Conservation (phyloP, 2,113 vertebrate genomes). For the Entelurus aequoreus region DNA sequence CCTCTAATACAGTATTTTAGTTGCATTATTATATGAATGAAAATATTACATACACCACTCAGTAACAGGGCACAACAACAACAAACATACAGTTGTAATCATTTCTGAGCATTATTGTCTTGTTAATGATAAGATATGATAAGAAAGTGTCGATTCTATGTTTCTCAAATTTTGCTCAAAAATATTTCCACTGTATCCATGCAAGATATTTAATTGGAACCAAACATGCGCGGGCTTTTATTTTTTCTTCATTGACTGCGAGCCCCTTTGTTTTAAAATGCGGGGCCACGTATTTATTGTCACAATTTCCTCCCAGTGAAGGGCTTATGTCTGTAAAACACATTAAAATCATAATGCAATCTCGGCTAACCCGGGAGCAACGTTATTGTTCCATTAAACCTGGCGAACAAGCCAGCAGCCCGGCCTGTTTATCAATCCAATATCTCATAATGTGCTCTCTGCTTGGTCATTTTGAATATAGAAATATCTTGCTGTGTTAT, state of each 20-base stretch:
- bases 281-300: constrained; percentile 60
- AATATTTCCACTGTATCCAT: neutral
- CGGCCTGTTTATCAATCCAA: constrained; percentile 68
- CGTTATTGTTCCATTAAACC: constrained; percentile 69
- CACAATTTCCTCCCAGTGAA: constrained; percentile 65
- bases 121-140: too few relatives aligned
- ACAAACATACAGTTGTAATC: too few relatives aligned
- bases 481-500: constrained; percentile 60
- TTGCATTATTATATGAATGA: too few relatives aligned
- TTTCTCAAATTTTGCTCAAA: too few relatives aligned
- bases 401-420: constrained; percentile 54
- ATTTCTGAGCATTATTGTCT: too few relatives aligned
- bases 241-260: constrained; percentile 38
- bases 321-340: constrained; percentile 60
- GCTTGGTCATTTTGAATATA: constrained; percentile 68
- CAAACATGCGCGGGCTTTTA: constrained; percentile 27
- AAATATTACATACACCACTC: too few relatives aligned
- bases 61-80: too few relatives aligned
- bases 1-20: too few relatives aligned
- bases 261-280: constrained; percentile 64
- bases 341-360: constrained; percentile 72
- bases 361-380: constrained; percentile 67
- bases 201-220: constrained; percentile 32
- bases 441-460: constrained; percentile 70
- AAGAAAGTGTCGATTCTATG: too few relatives aligned